phyloP scores from a whole-genome alignment of 2,797 vertebrate species.

The Lepidocolaptes lacrymiger region DNA sequence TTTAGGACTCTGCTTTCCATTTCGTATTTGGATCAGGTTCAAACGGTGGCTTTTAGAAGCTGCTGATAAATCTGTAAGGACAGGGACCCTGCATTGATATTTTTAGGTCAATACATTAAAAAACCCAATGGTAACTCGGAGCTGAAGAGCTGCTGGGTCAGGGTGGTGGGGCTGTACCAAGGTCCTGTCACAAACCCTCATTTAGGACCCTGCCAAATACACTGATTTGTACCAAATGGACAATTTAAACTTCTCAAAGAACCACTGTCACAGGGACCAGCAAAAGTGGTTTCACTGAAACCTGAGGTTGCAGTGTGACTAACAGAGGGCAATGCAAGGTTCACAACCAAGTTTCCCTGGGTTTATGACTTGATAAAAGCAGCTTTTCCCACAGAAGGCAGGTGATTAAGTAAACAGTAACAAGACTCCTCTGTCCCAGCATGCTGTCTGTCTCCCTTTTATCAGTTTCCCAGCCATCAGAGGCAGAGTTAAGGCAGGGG shows the following conservation, averaged over 20 bases:
- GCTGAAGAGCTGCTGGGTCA: neutral
- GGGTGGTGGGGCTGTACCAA: rapidly evolving
- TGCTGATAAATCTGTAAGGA: neutral
- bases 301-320: rapidly evolving
- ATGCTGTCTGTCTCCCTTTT: neutral
- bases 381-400: neutral
- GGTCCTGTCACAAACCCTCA: neutral
- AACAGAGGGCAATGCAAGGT: neutral
- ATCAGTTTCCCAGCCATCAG: neutral
- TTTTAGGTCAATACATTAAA: neutral
- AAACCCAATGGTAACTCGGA: rapidly evolving
- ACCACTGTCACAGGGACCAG: neutral
- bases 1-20: neutral
- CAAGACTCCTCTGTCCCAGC: neutral
- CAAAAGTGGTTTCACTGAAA: neutral
- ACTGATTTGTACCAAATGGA: neutral
- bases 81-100: neutral
- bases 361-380: neutral
- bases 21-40: neutral
- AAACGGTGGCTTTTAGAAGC: neutral
- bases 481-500: neutral
- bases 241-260: neutral
- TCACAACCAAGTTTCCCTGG: neutral
- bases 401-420: neutral
- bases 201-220: neutral